These are phyloP conservation scores for Enteromius viviparus DNA, from an alignment of 2,797 vertebrate genomes.

Conservation along the genomic window DNA sequence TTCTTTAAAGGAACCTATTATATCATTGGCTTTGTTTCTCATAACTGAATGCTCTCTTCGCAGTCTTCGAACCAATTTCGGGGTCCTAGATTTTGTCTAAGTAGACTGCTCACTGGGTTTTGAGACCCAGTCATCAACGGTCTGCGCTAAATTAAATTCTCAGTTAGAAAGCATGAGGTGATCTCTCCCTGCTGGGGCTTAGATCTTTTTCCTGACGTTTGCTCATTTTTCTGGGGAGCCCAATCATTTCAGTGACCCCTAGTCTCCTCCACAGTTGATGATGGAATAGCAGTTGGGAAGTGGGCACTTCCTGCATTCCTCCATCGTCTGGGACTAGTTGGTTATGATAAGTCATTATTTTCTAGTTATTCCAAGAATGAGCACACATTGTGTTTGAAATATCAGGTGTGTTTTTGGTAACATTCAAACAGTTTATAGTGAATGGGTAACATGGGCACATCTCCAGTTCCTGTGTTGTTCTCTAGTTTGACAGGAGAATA, in stretches of 20 bases:
- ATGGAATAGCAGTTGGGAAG: background rate
- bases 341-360: background rate
- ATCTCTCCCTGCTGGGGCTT: background rate
- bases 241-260: background rate
- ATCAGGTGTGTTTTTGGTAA: conserved; percentile 22
- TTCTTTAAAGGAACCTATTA: background rate
- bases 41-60: too few relatives aligned
- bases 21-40: background rate
- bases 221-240: background rate
- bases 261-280: background rate
- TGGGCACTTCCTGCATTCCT: conserved; percentile 5
- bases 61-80: background rate
- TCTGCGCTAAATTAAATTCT: background rate
- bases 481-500: conserved; percentile 59
- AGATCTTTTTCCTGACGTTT: conserved; percentile 14
- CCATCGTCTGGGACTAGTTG: background rate
- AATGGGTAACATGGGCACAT: background rate
- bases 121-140: background rate
- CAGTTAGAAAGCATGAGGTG: conserved; percentile 2
- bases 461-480: conserved; percentile 57
- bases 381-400: background rate
- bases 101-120: background rate
- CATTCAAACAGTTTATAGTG: conserved; percentile 12
- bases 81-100: background rate
- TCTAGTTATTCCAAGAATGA: conserved; percentile 11